Evolutionary conservation across 2,888 invertebrate species (phyloP), one percentile per base, ranked within the genome.

Genomic region (Venustoraphidia nigricollis): DNA sequence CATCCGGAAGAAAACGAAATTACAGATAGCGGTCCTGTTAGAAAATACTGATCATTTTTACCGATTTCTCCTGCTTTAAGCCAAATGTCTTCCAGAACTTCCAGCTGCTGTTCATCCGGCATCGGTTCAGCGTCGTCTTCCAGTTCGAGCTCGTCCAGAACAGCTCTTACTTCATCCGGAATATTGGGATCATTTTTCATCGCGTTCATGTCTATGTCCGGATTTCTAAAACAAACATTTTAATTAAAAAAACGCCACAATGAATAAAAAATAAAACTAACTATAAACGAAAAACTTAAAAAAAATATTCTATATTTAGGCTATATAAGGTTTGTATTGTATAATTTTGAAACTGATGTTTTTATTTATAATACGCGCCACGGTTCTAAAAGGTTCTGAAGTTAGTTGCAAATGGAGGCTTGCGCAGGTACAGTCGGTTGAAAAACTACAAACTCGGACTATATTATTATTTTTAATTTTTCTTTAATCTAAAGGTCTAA

Each of bases 1-100:
- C 9, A n/a, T 9, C 9, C 11, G 9, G 10, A 39, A 10, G 11
- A 9, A 39, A 39, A 39, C 8, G 11, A 39, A 13, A n/a, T 38
- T 8, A 13, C n/a, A 38, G 8, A 38, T 8, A 17, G 38, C 4
- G 1, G 38, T 38, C 3, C 9, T 6, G 38, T n/a, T 1, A 8
- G 36, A 11, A 46, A n/a, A 10, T 10, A 10, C 8, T 36, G 13
- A 36, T 14, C 2, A 36, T 35, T 40, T 14, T 61, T 60, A 75
- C 75, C 83, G 67, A 84, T 82, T 67, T 85, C 84, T 43, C 83
- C 84, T 36, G 85, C 85, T 67, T 85, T 86, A 10, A 83, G 60
- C 83, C 84, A 86, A 55, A 85, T 83, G 58, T 85, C 84, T 65
- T 84, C 84, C 4, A 85, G 66, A 6, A 76, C 83, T 62, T 83